Evolutionary conservation across 2,797 vertebrate genomes (phyloP), one percentile per base, ranked within the genome.

Genomic region (Micrastur ruficollis): DNA sequence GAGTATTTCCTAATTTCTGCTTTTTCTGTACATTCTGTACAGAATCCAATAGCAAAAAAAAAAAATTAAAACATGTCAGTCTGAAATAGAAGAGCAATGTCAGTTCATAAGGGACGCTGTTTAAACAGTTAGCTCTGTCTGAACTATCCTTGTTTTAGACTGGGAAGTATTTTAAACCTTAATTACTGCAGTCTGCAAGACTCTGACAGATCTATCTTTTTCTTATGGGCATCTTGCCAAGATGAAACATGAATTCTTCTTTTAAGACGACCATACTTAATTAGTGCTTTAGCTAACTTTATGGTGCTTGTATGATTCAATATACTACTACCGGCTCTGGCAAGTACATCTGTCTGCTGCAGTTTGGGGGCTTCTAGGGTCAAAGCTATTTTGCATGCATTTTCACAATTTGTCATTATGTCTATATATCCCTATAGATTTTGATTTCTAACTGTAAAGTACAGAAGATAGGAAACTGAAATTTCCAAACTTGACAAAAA

Each of bases 171-270:
- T 97, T 98, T 97, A 97, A 97, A 93, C 83, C 94, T 97, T 98
- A 98, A 98, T 98, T 98, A 98, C 94, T 78, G 72, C 96, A 95
- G 96, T 95, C 97, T 90, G 66, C 58, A 96, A 96, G 90, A 95
- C 93, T 96, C 42, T 97, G 97, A 98, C 97, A 98, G 96, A 97
- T 97, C 86, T 73, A 46, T 96, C 93, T 94, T 97, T 92, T 97
- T 86, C 72, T 90, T 95, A 88, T 75, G 82, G 96, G 97, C 97
- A 95, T 86, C 90, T 95, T 93, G 97, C 97, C 97, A 98, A 89
- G 65, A 96, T 80, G 94, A 97, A 96, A 81, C 86, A 97, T 66
- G 53, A 86, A 78, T 91, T 95, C 86, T 88, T 83, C 93, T 94
- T 91, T 94, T 70, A 92, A 90, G 86, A 96, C 82, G 55, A 97